Evolutionary conservation across 92 coral and sea anemone species (phyloP).

Genomic region (Pocillopora meandrina): DNA sequence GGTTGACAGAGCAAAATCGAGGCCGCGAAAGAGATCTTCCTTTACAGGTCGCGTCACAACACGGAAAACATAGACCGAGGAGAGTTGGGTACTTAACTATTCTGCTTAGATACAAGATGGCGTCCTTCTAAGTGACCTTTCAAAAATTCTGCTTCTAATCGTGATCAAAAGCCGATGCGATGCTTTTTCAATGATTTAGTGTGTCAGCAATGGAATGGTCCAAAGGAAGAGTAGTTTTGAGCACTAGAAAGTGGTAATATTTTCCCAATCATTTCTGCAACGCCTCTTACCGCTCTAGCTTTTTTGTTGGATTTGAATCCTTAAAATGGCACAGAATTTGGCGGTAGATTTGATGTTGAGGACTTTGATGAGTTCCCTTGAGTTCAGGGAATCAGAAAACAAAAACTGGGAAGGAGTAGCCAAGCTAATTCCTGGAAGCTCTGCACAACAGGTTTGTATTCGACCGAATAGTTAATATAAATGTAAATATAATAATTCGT

Average conservation of each 20-base stretch:
- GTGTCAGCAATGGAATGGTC: background rate
- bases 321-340: constrained; percentile 59
- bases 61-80: background rate
- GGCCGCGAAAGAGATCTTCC: no score
- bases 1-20: no score
- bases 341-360: constrained; percentile 85
- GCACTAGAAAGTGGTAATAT: background rate
- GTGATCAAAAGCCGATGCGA: background rate
- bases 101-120: constrained; percentile 15
- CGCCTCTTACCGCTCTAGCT: background rate
- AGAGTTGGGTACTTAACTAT: constrained; percentile 14
- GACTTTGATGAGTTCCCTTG: constrained; percentile 80
- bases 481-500: background rate
- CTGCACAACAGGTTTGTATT: constrained; percentile 84
- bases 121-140: background rate
- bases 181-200: background rate
- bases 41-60: no score
- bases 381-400: constrained; percentile 77
- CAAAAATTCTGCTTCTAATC: background rate
- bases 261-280: background rate
- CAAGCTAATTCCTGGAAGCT: constrained; percentile 82
- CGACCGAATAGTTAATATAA: background rate
- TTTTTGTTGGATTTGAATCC: background rate
- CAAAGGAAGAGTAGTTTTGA: background rate
- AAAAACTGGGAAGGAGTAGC: constrained; percentile 93